A percentile compares a stretch with the other conserved stretches of the same genome.
These are phyloP conservation scores for Nannoperca obscura DNA, from an alignment of 2,797 vertebrate genomes.

Conservation along the genomic window DNA sequence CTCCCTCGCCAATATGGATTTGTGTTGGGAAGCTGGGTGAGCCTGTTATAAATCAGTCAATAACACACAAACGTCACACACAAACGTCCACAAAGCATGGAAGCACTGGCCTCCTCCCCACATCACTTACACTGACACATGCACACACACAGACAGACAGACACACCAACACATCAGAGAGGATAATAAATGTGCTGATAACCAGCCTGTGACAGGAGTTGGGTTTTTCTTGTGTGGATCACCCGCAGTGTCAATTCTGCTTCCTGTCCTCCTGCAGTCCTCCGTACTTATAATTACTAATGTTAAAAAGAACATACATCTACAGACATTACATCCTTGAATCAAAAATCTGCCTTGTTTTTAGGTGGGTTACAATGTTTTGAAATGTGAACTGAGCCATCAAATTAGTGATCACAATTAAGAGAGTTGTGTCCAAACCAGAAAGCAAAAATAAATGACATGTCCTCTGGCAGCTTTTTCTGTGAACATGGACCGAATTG, in stretches of 20 bases:
- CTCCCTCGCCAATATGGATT: slow-evolving; percentile 73
- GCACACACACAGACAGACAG: slow-evolving; percentile 15
- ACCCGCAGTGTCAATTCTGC: slow-evolving; percentile 2
- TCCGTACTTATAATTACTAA: slow-evolving; percentile 2
- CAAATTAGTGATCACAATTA: neutral
- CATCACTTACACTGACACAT: slow-evolving; percentile 27
- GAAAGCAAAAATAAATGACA: too few species aligned
- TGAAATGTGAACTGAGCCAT: neutral
- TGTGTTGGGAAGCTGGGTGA: slow-evolving; percentile 62
- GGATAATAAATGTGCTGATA: slow-evolving; percentile 47
- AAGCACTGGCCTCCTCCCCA: slow-evolving; percentile 4
- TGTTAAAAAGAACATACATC: neutral
- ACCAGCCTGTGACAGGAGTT: slow-evolving; percentile 24
- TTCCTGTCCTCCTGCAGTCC: slow-evolving; percentile 17
- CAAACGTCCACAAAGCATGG: slow-evolving; percentile 29
- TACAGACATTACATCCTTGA: neutral
- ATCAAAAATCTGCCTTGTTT: slow-evolving; percentile 1
- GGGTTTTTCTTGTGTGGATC: slow-evolving; percentile 29
- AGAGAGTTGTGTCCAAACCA: neutral
- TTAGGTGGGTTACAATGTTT: neutral
- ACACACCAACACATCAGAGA: slow-evolving; percentile 17
- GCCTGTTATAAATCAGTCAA: slow-evolving; percentile 75
- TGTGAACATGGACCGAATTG: neutral
- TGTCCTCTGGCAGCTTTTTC: neutral
- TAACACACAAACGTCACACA: slow-evolving; percentile 28